These are phyloP conservation scores for Lacerta agilis DNA, from an alignment of 2,797 vertebrate species.

Conservation along the genomic window DNA sequence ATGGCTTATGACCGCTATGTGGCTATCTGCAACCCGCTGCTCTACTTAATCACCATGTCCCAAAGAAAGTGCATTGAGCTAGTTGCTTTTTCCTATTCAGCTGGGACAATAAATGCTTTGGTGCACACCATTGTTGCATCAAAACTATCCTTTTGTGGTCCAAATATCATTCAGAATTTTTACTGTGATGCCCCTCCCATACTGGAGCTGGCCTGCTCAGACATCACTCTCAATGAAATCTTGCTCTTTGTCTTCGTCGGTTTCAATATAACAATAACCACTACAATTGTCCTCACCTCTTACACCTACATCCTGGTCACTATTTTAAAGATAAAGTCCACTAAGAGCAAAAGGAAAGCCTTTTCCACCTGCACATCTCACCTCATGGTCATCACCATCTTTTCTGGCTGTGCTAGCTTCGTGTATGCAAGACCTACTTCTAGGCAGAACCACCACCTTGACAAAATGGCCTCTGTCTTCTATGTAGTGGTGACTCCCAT, in stretches of 20 bases:
- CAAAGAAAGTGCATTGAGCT: not conserved
- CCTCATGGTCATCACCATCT: not conserved
- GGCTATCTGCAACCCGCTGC: slow-evolving; percentile 27
- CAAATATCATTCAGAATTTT: not conserved
- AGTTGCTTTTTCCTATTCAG: not conserved
- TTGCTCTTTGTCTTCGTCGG: slow-evolving; percentile 6
- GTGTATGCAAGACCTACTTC: not conserved
- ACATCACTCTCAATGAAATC: not conserved
- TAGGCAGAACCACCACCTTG: not conserved
- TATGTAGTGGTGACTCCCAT: slow-evolving; percentile 40
- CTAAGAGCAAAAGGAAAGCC: slow-evolving; percentile 25
- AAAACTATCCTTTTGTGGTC: not conserved
- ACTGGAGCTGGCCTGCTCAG: slow-evolving; percentile 9
- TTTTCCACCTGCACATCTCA: not conserved
- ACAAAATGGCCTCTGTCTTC: slow-evolving; percentile 45
- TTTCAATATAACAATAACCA: not conserved
- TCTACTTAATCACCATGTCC: not conserved
- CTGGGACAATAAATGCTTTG: slow-evolving; percentile 2
- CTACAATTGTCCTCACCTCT: slow-evolving; percentile 16
- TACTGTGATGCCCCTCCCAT: not conserved
- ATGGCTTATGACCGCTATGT: slow-evolving; percentile 23
- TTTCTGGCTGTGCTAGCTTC: not conserved
- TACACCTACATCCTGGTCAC: slow-evolving; percentile 28
- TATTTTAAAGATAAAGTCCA: not conserved
- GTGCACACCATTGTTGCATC: not conserved